Conservation (phyloP, 2,113 vertebrate genomes). For the Platysternon megacephalum region DNA sequence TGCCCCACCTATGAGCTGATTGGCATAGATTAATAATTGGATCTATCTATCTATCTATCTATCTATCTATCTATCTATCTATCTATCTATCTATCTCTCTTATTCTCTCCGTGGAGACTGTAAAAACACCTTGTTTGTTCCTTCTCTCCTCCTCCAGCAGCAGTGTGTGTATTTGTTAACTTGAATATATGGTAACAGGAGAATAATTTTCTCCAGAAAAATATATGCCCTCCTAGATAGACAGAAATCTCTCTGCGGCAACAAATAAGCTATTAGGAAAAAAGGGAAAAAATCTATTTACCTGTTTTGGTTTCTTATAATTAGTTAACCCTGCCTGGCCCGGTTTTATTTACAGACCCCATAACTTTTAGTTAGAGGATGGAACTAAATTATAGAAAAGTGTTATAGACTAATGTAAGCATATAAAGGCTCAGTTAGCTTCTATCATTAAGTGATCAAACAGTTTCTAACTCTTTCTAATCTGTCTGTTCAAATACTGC, state of each 20-base stretch:
- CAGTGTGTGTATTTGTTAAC: rapidly evolving
- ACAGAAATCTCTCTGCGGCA: neutral
- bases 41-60: neutral
- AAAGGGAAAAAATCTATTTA: neutral
- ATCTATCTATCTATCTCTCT: no score
- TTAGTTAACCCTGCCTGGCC: neutral
- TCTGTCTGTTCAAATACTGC: conserved; percentile 16
- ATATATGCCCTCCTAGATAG: neutral
- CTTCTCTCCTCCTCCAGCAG: neutral
- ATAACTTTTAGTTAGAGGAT: neutral
- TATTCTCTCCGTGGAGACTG: neutral
- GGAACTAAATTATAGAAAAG: neutral
- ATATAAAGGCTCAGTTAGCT: neutral
- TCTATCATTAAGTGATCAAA: neutral
- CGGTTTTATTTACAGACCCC: neutral
- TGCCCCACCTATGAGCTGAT: neutral
- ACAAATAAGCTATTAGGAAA: neutral
- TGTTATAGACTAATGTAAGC: neutral
- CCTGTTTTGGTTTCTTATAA: neutral
- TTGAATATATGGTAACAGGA: rapidly evolving
- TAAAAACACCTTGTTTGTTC: neutral
- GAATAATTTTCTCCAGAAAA: neutral
- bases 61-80: no score
- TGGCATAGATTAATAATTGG: no score
- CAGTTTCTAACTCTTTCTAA: neutral